A percentile compares a stretch with the other conserved stretches of the same genome.
Conservation (phyloP, 2,888 invertebrate species). For the Gasteruption jaculator region DNA sequence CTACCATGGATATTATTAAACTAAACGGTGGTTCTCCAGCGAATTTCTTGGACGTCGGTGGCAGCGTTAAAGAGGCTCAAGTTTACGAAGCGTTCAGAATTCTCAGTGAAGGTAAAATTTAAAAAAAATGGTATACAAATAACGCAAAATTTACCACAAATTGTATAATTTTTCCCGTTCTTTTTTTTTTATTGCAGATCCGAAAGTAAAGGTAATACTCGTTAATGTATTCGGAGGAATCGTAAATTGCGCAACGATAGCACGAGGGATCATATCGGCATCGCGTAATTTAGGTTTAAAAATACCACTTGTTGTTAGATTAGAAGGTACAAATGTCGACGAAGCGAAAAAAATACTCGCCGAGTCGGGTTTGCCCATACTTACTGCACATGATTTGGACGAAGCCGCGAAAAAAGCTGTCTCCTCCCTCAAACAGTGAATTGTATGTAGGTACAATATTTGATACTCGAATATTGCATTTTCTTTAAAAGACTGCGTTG, state of each 20-base stretch:
- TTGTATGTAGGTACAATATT: too few species aligned
- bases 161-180: conserved; percentile 3
- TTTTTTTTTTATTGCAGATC: conserved; percentile 56
- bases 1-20: conserved; percentile 99
- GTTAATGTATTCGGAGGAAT: conserved; percentile 99
- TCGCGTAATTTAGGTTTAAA: conserved; percentile 73
- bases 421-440: conserved; percentile 27
- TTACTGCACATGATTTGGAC: conserved; percentile 80
- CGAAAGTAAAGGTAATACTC: conserved; percentile 88
- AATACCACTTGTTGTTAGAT: conserved; percentile 86
- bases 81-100: conserved; percentile 90
- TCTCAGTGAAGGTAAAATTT: conserved; percentile 65
- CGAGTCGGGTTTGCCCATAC: conserved; percentile 79
- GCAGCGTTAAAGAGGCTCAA: conserved; percentile 91
- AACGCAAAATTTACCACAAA: conserved; percentile 51
- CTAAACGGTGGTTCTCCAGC: conserved; percentile 94
- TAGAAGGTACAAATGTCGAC: conserved; percentile 92
- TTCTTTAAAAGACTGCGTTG: too few species aligned
- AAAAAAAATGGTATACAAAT: not conserved
- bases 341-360: conserved; percentile 79
- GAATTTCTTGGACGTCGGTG: conserved; percentile 97
- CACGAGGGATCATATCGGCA: conserved; percentile 90
- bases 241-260: conserved; percentile 96
- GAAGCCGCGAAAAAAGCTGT: conserved; percentile 92
- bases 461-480: too few species aligned